Conservation (phyloP, 2,888 invertebrate species). For the Pyrrhia umbra region DNA sequence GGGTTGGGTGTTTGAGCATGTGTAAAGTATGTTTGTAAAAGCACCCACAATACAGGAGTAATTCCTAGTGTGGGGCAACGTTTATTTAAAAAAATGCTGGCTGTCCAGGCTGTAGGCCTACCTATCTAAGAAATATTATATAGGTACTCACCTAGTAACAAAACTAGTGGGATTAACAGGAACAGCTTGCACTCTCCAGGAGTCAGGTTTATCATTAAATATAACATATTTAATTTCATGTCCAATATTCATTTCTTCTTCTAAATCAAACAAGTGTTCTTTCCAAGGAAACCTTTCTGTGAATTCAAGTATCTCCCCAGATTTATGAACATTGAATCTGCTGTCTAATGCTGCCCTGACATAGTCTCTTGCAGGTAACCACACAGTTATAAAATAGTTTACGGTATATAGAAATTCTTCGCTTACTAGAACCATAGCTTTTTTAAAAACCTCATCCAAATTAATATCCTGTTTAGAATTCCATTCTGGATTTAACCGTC, state of each 20-base stretch:
- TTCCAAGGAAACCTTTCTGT: conserved; percentile 96
- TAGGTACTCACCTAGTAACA: conserved; percentile 90
- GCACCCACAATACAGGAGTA: no score
- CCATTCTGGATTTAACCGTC: conserved; percentile 96
- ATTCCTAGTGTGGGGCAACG: no score
- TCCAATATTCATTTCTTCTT: conserved; percentile 92
- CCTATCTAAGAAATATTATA: background rate
- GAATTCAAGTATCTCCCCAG: conserved; percentile 96
- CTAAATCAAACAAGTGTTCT: conserved; percentile 95
- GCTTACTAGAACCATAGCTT: conserved; percentile 95
- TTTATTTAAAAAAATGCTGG: no score
- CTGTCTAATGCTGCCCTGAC: conserved; percentile 93
- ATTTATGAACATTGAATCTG: conserved; percentile 92
- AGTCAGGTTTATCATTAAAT: conserved; percentile 91
- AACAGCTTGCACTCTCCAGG: conserved; percentile 96
- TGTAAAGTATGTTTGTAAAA: no score
- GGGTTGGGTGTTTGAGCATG: no score
- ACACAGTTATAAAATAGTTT: conserved; percentile 91
- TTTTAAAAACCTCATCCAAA: conserved; percentile 91
- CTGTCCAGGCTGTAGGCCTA: background rate
- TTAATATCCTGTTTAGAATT: conserved; percentile 90
- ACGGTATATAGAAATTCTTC: conserved; percentile 94
- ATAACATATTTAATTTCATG: conserved; percentile 93
- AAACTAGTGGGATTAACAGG: conserved; percentile 93
- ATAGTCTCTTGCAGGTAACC: conserved; percentile 96